Evolutionary conservation across 1,140 invertebrate species (phyloP).

Genomic region (Leptopilina boulardi): DNA sequence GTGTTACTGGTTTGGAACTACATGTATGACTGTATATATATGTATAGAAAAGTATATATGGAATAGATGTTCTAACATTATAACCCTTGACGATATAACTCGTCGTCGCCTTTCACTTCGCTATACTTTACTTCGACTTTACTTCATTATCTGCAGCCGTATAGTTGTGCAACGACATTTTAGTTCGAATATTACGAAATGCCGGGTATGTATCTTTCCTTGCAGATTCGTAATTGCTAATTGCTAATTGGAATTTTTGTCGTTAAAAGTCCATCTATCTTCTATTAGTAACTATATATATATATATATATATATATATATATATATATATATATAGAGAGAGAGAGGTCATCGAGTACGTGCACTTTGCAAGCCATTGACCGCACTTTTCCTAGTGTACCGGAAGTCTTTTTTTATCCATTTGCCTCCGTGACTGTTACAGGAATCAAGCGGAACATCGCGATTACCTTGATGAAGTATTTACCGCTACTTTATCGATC

Average conservation of each 20-base stretch:
- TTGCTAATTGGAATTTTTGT: constrained; percentile 5
- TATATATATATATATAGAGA: too few species aligned
- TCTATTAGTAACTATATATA: constrained; percentile 10
- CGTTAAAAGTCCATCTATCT: constrained; percentile 17
- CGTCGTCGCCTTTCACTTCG: constrained; percentile 71
- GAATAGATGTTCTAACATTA: constrained; percentile 25
- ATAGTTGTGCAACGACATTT: constrained; percentile 69
- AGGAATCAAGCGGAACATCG: constrained; percentile 37
- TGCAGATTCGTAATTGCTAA: too few species aligned
- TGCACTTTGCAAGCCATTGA: constrained; percentile 37
- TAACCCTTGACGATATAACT: constrained; percentile 49
- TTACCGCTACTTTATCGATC: constrained; percentile 16
- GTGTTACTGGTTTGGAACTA: neutral
- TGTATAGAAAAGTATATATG: neutral
- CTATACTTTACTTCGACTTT: constrained; percentile 66
- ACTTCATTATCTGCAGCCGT: constrained; percentile 62
- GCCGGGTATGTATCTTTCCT: too few species aligned
- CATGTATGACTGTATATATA: neutral
- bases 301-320: too few species aligned
- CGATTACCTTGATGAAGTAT: constrained; percentile 30
- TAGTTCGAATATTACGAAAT: constrained; percentile 61
- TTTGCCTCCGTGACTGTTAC: constrained; percentile 40
- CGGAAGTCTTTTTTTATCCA: constrained; percentile 41
- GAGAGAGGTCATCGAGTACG: constrained; percentile 33
- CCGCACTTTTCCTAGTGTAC: constrained; percentile 11